Evolutionary conservation across 1,140 invertebrate species (phyloP).

Genomic region (Drosophila pseudoananassae): DNA sequence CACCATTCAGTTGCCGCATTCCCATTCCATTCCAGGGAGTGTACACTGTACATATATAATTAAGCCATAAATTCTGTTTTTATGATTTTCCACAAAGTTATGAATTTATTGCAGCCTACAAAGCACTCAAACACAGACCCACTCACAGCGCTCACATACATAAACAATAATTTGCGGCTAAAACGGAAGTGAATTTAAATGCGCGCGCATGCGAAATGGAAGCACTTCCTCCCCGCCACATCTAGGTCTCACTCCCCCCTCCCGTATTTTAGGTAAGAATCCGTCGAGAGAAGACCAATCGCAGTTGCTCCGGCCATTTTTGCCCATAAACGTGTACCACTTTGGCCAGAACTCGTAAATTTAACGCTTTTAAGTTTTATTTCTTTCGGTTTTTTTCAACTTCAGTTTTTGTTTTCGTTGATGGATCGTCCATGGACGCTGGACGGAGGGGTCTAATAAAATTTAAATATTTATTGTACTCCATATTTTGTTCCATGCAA

Average conservation of each 20-base stretch:
- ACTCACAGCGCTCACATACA: slow-evolving; percentile 19
- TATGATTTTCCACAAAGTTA: slow-evolving; percentile 83
- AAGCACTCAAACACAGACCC: slow-evolving; percentile 34
- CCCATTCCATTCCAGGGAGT: not conserved
- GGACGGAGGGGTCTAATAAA: slow-evolving; percentile 34
- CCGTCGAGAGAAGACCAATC: slow-evolving; percentile 29
- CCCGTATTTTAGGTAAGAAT: not conserved
- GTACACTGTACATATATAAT: slow-evolving; percentile 73
- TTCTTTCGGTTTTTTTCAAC: slow-evolving; percentile 31
- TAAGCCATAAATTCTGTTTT: slow-evolving; percentile 82
- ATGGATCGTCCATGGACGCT: slow-evolving; percentile 19
- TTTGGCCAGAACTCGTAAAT: slow-evolving; percentile 67
- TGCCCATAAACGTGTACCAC: slow-evolving; percentile 64
- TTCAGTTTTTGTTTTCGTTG: slow-evolving; percentile 18
- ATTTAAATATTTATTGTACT: slow-evolving; percentile 78
- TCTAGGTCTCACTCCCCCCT: not conserved
- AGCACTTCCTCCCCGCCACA: not conserved
- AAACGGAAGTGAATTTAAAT: slow-evolving; percentile 80
- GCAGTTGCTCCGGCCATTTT: slow-evolving; percentile 54
- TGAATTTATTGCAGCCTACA: slow-evolving; percentile 70
- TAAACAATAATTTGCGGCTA: slow-evolving; percentile 44
- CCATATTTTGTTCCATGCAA: slow-evolving; percentile 67
- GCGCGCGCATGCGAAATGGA: slow-evolving; percentile 80
- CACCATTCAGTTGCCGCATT: not conserved
- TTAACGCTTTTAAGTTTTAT: slow-evolving; percentile 74